These are phyloP conservation scores for Proisotoma minuta DNA, from an alignment of 2,888 invertebrate species.

Conservation along the genomic window DNA sequence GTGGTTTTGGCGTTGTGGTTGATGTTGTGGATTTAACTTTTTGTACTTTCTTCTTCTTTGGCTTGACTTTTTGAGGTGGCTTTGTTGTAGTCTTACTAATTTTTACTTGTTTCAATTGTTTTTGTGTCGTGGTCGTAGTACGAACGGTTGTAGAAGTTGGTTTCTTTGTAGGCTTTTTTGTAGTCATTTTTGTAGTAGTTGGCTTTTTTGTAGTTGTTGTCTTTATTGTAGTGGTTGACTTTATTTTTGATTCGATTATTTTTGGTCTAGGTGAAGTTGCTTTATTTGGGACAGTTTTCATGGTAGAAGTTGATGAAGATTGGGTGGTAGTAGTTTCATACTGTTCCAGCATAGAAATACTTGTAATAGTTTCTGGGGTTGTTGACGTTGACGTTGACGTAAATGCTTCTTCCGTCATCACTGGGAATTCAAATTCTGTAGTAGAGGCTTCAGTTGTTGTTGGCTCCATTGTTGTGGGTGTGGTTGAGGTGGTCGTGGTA, in stretches of 20 bases:
- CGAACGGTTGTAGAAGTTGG: background rate
- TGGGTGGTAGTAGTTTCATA: no score
- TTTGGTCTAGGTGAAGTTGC: background rate
- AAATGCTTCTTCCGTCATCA: background rate
- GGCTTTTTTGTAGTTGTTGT: background rate
- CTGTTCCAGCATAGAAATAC: background rate
- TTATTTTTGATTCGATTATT: background rate
- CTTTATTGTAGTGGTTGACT: background rate
- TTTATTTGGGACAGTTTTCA: background rate
- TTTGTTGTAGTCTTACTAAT: no score
- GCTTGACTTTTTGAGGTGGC: no score
- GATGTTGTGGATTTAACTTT: no score
- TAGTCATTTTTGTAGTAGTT: background rate
- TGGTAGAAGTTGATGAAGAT: background rate
- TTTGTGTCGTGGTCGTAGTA: background rate
- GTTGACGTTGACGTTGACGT: background rate
- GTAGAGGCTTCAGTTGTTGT: no score
- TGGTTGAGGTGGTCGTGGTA: background rate
- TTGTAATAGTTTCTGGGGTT: background rate
- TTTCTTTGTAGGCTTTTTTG: background rate
- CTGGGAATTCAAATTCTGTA: background rate
- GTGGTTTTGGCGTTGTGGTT: background rate
- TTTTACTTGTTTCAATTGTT: background rate
- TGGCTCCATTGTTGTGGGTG: background rate
- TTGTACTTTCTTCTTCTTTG: no score